Evolutionary conservation across 1,140 invertebrate genomes (phyloP), one percentile per base, ranked within the genome.

Genomic region (Drosophila fuyamai): DNA sequence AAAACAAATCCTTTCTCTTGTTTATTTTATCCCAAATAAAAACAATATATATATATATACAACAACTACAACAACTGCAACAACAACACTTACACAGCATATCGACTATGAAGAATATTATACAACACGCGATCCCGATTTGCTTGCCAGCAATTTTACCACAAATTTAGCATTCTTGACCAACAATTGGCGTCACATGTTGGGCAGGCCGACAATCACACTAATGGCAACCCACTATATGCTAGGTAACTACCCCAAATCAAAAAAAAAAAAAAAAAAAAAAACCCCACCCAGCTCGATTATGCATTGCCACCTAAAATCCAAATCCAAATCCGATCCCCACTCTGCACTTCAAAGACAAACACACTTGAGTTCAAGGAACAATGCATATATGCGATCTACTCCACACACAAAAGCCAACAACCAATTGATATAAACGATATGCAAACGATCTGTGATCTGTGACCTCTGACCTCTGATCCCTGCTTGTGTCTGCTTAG

Each of bases 31-130:
- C 8, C n/a, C n/a, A 48, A 55, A 62, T 13, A 51, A 59, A 54
- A 40, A 60, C 48, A 41, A 40, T 36, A 46, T 40, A 53, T 12
- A 59, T 41, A 53, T 56, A 54, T 48, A 54, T 2, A 77, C 63
- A 81, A 13, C 50, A 43, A 54, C 50, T 23, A 65, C 63, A 44
- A 59, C 59, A 40, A 47, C 48, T 46, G 56, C 67, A 76, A 75
- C 53, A 57, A 68, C 47, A 27, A 73, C 44, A 60, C 46, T 59
- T 27, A 80, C 90, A 79, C 95, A 98, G 97, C 97, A 97, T 93
- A 96, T 98, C 95, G 97, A 98, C 94, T 95, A 96, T 93, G 96
- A 97, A 93, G 96, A 98, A 93, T 97, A 97, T 95, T 98, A 98
- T 95, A 96, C 96, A 92, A 97, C 97, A 90, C 97, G 97, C 92